Conservation (phyloP, 2,113 vertebrate species). For the Monarcha castaneiventris region DNA sequence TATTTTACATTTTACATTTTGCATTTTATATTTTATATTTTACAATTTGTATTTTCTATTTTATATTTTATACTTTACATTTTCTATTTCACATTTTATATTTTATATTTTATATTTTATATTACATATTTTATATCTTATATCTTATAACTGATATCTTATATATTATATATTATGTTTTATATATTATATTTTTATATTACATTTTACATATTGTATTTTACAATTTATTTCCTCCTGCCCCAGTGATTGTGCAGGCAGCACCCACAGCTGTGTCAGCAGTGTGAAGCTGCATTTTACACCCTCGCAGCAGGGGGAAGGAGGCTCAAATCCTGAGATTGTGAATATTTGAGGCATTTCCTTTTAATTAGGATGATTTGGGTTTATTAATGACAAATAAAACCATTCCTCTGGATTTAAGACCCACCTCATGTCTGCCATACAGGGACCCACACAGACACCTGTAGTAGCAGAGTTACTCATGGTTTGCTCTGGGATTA, state of each 20-base stretch:
- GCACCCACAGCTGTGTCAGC: rapidly evolving
- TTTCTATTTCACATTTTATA: no score
- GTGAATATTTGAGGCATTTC: not conserved
- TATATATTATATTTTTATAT: not conserved
- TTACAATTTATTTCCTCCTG: not conserved
- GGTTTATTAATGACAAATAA: not conserved
- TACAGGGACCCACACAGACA: not conserved
- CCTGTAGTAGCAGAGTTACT: not conserved
- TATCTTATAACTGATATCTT: no score
- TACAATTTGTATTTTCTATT: no score
- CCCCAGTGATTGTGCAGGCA: no score
- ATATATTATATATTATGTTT: no score
- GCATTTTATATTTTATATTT: not conserved
- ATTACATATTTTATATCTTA: no score
- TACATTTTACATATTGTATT: rapidly evolving
- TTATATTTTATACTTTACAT: not conserved
- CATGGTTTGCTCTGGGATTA: not conserved
- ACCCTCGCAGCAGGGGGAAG: not conserved
- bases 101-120: rapidly evolving
- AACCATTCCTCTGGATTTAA: not conserved
- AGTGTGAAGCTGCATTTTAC: not conserved
- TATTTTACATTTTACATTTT: rapidly evolving
- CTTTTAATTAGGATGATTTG: not conserved
- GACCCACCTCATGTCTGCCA: not conserved
- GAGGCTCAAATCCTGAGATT: no score